Base-by-base conservation (phyloP, 1,140 invertebrate species). In the Danaus melanippus region DNA sequence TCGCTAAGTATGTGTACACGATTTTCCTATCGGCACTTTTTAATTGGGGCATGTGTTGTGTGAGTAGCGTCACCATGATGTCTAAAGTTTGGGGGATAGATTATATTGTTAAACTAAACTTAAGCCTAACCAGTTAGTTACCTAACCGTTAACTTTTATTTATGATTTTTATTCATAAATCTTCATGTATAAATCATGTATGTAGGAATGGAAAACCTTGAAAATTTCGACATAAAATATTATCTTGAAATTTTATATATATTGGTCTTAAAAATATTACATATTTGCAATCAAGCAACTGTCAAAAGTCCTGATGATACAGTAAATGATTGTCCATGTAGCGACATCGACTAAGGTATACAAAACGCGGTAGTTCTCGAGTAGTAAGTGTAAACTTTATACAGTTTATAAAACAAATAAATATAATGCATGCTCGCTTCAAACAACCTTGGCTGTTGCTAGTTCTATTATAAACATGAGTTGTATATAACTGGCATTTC, bases 331-430 rank as follows among this genome's bases (percentile, higher is more conserved):
- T 50, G 39, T 52, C 15, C 21, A 40, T 8, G 9, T 32, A 45
- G 10, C 43, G 17, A 44, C 43, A 44, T 43, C 47, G 8, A 39
- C 12, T 8, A 15, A 43, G 43, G 44, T 57, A 43, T 54, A 53
- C 50, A 61, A 46, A 60, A 63, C 48, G 62, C 46, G 58, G 55
- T 66, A 68, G 60, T 68, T 75, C 71, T 68, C 67, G 56, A 56
- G 60, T 50, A 63, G 58, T 12, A 49, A 65, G 59, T 67, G 61
- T 74, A 77, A 79, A 70, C 73, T 62, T 56, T 58, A 60, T 42
- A 56, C 60, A 61, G 75, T 74, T 71, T 61, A 75, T 78, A 76
- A 74, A 75, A 72, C 74, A 80, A 74, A 78, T 78, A 76, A 75
- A 71, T 66, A 65, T 52, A 10, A 11, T 8, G 48, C 8, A 40